phyloP scores from a whole-genome alignment of 92 coral and sea anemone genomes.

The Epizoanthus ramosus region DNA sequence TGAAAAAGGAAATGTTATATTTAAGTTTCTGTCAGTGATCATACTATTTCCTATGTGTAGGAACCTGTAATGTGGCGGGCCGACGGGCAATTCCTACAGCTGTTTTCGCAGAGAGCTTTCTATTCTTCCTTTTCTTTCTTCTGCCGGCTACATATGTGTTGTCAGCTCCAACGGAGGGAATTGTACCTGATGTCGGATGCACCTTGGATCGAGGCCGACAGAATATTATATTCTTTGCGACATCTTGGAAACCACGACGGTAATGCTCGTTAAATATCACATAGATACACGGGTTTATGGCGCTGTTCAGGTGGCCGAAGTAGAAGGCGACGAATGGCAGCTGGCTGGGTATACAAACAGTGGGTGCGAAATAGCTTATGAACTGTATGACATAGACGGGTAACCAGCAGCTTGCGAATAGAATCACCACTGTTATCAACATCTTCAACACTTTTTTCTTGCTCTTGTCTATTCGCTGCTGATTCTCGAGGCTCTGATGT shows the following conservation, averaged over 20 bases:
- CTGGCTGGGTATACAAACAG: slow-evolving; percentile 49
- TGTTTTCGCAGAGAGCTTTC: not conserved
- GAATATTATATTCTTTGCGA: slow-evolving; percentile 50
- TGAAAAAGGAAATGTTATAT: no score
- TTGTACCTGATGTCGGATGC: not conserved
- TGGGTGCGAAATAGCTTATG: slow-evolving; percentile 58
- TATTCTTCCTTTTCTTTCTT: no score
- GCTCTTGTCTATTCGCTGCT: slow-evolving; percentile 69
- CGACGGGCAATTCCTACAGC: not conserved
- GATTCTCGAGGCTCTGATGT: slow-evolving; percentile 66
- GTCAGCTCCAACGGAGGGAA: slow-evolving; percentile 42
- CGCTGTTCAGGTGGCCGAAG: slow-evolving; percentile 78
- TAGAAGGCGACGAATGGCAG: slow-evolving; percentile 64
- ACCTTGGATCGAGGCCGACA: slow-evolving; percentile 38
- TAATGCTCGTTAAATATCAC: slow-evolving; percentile 74
- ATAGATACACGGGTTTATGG: slow-evolving; percentile 81
- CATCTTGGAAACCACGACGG: slow-evolving; percentile 73
- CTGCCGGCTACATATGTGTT: slow-evolving; percentile 31
- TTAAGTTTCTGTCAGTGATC: no score
- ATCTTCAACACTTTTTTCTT: slow-evolving; percentile 82
- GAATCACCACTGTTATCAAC: slow-evolving; percentile 72
- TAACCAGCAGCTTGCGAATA: slow-evolving; percentile 86
- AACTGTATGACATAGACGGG: slow-evolving; percentile 72
- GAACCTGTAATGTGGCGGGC: no score
- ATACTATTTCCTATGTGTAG: no score